These are phyloP conservation scores for Mimachlamys varia DNA, from an alignment of 2,888 invertebrate species.

Conservation along the genomic window DNA sequence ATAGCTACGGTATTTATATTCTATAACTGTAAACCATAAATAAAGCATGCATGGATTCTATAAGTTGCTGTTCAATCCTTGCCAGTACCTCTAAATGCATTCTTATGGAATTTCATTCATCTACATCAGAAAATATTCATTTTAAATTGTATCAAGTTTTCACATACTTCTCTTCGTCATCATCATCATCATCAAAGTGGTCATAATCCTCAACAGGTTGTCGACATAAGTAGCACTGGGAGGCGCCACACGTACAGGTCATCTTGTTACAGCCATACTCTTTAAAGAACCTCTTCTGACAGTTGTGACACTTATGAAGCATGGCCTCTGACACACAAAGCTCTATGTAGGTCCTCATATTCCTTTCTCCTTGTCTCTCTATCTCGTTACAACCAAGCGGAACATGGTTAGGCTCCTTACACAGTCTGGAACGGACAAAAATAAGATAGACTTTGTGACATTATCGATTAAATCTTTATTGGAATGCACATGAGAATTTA, in stretches of 20 bases:
- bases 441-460: background rate
- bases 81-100: too few relatives aligned
- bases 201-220: conserved; percentile 82
- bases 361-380: conserved; percentile 76
- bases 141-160: background rate
- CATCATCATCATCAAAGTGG: conserved; percentile 82
- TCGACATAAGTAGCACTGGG: conserved; percentile 79
- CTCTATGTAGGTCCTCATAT: conserved; percentile 82
- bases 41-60: too few relatives aligned
- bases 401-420: conserved; percentile 84
- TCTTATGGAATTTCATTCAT: background rate
- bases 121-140: background rate
- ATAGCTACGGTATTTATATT: too few relatives aligned
- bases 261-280: conserved; percentile 79
- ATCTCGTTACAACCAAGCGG: conserved; percentile 81
- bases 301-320: conserved; percentile 74
- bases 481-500: background rate
- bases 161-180: conserved; percentile 47
- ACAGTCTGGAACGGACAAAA: conserved; percentile 75
- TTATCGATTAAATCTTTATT: conserved; percentile 19
- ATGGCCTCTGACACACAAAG: conserved; percentile 82
- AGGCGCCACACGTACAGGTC: conserved; percentile 78
- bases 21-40: too few relatives aligned
- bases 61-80: too few relatives aligned
- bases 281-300: conserved; percentile 75